These are phyloP conservation scores for Ochropleura plecta DNA, from an alignment of 2,888 invertebrate genomes.

Conservation along the genomic window DNA sequence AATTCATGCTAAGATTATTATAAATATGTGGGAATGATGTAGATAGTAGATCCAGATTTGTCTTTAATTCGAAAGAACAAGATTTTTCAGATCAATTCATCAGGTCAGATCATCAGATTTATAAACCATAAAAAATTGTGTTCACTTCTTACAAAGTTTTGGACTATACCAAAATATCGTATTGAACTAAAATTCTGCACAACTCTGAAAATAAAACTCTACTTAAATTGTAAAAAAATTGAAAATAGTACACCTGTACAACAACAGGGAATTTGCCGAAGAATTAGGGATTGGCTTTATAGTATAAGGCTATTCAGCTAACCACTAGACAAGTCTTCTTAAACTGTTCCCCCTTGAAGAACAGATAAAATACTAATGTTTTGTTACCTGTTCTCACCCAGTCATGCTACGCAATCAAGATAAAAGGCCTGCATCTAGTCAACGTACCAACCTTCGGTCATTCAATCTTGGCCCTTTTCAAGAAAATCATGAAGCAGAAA, in stretches of 20 bases:
- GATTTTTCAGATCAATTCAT: not conserved
- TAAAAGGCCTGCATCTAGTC: conserved; percentile 75
- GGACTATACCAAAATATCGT: not conserved
- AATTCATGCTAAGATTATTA: no score
- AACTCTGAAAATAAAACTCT: not conserved
- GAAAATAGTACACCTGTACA: not conserved
- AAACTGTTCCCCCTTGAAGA: not conserved
- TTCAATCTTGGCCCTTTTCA: conserved; percentile 66
- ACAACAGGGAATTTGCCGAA: not conserved
- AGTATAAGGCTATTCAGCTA: not conserved
- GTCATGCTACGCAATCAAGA: conserved; percentile 58
- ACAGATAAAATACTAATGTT: not conserved
- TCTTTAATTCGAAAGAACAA: not conserved
- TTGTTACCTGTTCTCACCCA: conserved; percentile 2
- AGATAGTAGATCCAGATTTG: not conserved
- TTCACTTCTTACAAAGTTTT: not conserved
- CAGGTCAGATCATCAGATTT: not conserved
- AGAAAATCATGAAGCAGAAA: conserved; percentile 80
- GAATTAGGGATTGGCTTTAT: not conserved
- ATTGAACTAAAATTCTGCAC: no score
- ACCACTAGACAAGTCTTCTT: not conserved
- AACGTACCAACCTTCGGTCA: conserved; percentile 77
- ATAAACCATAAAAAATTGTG: not conserved
- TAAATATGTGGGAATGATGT: no score
- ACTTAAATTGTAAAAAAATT: not conserved